Percentiles rank a stretch among this genome's conserved stretches.
Conservation (phyloP, 2,888 invertebrate species). For the Molorchus minor region DNA sequence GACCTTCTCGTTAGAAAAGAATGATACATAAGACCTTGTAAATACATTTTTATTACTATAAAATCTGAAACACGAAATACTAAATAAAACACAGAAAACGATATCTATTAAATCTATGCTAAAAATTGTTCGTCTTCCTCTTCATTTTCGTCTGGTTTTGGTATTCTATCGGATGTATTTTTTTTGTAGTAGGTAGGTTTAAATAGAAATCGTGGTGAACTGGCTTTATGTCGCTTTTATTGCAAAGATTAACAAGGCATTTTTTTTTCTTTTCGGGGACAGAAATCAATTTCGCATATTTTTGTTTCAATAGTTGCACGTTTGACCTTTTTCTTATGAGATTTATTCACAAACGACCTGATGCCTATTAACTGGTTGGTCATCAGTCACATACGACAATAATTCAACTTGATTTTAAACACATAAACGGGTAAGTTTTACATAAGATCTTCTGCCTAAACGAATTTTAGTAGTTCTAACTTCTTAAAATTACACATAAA, state of each 20-base stretch:
- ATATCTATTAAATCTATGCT: neutral
- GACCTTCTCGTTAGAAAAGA: slow-evolving; percentile 1
- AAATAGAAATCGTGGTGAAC: neutral
- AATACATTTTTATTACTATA: slow-evolving; percentile 4
- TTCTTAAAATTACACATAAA: slow-evolving; percentile 1
- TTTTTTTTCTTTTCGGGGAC: too few species aligned
- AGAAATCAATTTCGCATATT: too few species aligned
- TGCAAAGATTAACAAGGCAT: neutral
- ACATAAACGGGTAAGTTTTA: slow-evolving; percentile 1
- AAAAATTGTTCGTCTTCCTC: too few species aligned
- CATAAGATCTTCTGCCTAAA: slow-evolving; percentile 6
- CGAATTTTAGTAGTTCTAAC: neutral
- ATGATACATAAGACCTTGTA: neutral
- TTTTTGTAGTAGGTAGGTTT: neutral
- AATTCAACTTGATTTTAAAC: slow-evolving; percentile 2
- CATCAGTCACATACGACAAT: neutral
- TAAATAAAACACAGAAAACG: too few species aligned
- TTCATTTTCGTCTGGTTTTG: neutral
- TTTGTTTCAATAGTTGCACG: too few species aligned
- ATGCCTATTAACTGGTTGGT: slow-evolving; percentile 1
- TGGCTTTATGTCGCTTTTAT: neutral
- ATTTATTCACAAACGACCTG: neutral
- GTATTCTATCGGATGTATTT: neutral
- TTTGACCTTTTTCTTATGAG: slow-evolving; percentile 1
- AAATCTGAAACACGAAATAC: slow-evolving; percentile 5